phyloP scores from a whole-genome alignment of 2,888 invertebrate genomes.

The Eupeodes latifasciatus region DNA sequence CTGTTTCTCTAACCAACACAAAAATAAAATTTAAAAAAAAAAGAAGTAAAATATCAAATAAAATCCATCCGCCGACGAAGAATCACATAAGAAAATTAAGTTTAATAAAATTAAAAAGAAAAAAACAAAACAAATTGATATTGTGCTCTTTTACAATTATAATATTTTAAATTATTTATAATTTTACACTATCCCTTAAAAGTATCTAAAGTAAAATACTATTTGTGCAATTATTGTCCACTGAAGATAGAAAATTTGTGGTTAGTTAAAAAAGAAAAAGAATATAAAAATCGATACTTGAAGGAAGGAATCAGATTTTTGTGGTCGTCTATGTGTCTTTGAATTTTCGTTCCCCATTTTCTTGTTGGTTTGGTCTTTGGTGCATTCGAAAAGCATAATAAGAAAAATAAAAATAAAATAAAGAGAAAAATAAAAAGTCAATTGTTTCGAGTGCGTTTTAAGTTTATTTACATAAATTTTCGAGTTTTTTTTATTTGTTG shows the following conservation, averaged over 20 bases:
- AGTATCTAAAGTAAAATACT: neutral
- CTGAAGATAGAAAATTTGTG: conserved; percentile 49
- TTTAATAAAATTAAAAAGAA: conserved; percentile 20
- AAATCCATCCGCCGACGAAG: conserved; percentile 36
- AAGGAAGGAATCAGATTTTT: conserved; percentile 71
- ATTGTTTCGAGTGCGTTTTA: conserved; percentile 51
- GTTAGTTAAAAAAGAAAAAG: conserved; percentile 51
- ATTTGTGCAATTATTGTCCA: conserved; percentile 21
- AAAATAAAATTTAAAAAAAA: conserved; percentile 11
- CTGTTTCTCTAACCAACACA: conserved; percentile 48
- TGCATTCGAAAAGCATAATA: conserved; percentile 58
- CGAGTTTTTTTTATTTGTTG: conserved; percentile 1
- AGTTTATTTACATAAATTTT: conserved; percentile 38
- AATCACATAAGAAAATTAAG: conserved; percentile 67
- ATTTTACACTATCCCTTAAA: neutral
- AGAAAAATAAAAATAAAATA: conserved; percentile 20
- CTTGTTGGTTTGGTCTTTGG: conserved; percentile 38
- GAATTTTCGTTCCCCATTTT: conserved; percentile 49
- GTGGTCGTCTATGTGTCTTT: conserved; percentile 58
- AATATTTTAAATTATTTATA: conserved; percentile 19
- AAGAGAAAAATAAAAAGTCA: conserved; percentile 31
- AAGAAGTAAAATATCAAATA: conserved; percentile 11
- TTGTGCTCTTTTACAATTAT: conserved; percentile 32
- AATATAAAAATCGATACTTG: conserved; percentile 72
- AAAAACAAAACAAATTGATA: conserved; percentile 40